These are phyloP conservation scores for Karalla daura DNA, from an alignment of 2,797 vertebrate species.

Conservation along the genomic window DNA sequence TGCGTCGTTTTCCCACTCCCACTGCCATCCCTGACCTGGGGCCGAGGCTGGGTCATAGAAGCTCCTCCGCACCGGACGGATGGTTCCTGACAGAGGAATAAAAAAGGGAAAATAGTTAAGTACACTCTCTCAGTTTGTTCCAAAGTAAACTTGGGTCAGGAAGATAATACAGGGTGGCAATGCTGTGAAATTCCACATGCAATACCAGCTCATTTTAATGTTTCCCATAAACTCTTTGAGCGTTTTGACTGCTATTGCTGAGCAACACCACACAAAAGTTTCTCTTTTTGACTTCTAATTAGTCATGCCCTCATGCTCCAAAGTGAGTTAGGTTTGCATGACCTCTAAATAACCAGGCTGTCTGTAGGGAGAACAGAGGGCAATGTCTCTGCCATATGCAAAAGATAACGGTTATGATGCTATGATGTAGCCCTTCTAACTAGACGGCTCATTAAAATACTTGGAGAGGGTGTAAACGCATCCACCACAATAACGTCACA, in stretches of 20 bases:
- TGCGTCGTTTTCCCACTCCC: constrained; percentile 95
- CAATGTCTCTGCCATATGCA: background rate
- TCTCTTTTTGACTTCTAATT: too few relatives aligned
- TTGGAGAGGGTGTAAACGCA: background rate
- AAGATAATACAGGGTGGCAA: too few relatives aligned
- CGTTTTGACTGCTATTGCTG: too few relatives aligned
- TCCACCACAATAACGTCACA: background rate
- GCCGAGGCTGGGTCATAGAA: constrained; percentile 92
- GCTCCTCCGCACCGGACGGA: constrained; percentile 92
- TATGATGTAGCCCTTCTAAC: background rate
- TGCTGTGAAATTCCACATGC: too few relatives aligned
- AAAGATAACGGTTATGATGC: background rate
- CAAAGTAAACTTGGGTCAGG: too few relatives aligned
- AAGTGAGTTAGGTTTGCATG: background rate
- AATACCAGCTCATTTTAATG: too few relatives aligned
- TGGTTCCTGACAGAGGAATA: constrained; percentile 83
- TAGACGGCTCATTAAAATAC: constrained; percentile 26
- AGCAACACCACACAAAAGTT: too few relatives aligned
- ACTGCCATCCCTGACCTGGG: constrained; percentile 92
- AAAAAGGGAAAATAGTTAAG: background rate
- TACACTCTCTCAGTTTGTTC: background rate
- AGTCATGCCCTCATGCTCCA: background rate
- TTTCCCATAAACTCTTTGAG: too few relatives aligned
- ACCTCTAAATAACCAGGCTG: background rate
- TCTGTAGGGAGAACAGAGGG: background rate